Evolutionary conservation across 2,797 vertebrate genomes (phyloP).

Genomic region (Chelonia mydas): DNA sequence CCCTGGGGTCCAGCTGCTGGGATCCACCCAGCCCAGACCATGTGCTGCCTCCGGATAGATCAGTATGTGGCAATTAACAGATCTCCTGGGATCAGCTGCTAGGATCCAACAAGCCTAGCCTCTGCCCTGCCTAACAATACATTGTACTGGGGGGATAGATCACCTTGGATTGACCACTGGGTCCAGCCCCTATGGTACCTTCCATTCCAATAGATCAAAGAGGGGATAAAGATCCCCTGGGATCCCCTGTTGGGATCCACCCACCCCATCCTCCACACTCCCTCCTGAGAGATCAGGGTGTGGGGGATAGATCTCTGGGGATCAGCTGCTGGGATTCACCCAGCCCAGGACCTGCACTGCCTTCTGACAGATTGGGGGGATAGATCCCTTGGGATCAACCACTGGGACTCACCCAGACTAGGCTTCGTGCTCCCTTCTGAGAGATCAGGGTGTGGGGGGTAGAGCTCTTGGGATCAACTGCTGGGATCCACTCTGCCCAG

Average conservation of each 20-base stretch:
- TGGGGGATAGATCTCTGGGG: neutral
- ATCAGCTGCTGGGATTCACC: neutral
- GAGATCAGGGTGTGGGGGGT: too few species aligned
- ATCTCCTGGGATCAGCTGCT: neutral
- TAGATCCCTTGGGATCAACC: too few species aligned
- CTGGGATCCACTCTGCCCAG: too few species aligned
- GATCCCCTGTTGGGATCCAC: neutral
- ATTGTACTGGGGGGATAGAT: neutral
- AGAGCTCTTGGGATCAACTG: too few species aligned
- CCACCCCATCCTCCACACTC: neutral
- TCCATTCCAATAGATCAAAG: neutral
- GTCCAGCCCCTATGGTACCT: neutral
- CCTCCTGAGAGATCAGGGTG: neutral
- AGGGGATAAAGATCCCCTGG: neutral
- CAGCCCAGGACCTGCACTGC: neutral
- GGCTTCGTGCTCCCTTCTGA: too few species aligned
- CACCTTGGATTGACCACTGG: neutral
- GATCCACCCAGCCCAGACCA: neutral
- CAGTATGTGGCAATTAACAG: neutral
- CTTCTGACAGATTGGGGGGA: neutral
- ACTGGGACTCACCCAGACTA: too few species aligned
- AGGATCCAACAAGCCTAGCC: neutral
- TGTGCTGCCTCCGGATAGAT: neutral
- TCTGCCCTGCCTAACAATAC: neutral
- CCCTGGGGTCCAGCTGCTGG: neutral